A percentile compares a stretch with the other conserved stretches of the same genome.
phyloP scores from a whole-genome alignment of 2,888 invertebrate genomes.

The Himalopsyche tibetana region DNA sequence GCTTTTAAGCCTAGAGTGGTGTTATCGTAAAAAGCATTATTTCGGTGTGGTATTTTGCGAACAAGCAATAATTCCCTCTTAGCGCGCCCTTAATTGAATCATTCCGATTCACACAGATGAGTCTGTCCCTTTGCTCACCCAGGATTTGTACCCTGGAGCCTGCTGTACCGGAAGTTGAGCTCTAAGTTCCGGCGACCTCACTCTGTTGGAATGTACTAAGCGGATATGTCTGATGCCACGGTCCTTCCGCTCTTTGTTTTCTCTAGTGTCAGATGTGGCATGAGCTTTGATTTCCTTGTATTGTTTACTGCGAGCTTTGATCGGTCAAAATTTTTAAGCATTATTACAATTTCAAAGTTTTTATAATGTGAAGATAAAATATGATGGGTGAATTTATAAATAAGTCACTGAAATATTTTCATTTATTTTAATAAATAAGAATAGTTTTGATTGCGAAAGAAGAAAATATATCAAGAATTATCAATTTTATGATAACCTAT shows the following conservation, averaged over 20 bases:
- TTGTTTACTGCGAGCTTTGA: background rate
- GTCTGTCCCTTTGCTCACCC: conserved; percentile 38
- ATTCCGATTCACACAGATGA: conserved; percentile 51
- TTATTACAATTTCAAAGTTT: too few species aligned
- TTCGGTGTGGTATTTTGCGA: conserved; percentile 43
- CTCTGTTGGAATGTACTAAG: conserved; percentile 36
- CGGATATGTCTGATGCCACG: conserved; percentile 37
- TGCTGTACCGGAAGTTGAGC: conserved; percentile 16
- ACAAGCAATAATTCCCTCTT: conserved; percentile 58
- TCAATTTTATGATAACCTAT: too few species aligned
- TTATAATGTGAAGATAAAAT: too few species aligned
- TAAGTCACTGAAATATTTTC: too few species aligned
- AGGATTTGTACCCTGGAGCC: conserved; percentile 17
- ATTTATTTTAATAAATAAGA: too few species aligned
- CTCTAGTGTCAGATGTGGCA: background rate
- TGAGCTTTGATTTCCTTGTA: background rate
- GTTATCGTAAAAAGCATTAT: conserved; percentile 45
- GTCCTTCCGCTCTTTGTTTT: conserved; percentile 33
- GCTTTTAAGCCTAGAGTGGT: conserved; percentile 53
- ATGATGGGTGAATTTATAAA: too few species aligned
- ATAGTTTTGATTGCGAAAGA: too few species aligned
- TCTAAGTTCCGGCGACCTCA: conserved; percentile 36
- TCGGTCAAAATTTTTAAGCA: background rate
- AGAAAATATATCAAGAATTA: too few species aligned
- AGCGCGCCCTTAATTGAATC: conserved; percentile 59